Conservation (phyloP, 2,797 vertebrate species). For the Periparus ater region DNA sequence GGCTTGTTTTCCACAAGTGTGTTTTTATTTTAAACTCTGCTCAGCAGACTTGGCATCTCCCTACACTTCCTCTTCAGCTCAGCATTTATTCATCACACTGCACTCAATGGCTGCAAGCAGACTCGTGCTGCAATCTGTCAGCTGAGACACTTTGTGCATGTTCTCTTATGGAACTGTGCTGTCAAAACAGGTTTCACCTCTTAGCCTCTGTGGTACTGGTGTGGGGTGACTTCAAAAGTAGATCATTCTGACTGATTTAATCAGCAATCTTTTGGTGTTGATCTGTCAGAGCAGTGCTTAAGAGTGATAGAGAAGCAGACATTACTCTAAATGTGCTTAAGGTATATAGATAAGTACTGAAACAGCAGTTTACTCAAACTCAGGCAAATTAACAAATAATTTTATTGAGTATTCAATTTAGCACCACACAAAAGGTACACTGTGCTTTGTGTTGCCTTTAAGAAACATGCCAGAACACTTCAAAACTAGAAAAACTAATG, state of each 20-base stretch:
- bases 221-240: neutral
- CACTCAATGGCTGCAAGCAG: neutral
- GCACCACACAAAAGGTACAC: slow-evolving; percentile 55
- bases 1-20: neutral
- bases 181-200: neutral
- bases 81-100: neutral
- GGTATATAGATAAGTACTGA: neutral
- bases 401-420: slow-evolving; percentile 49
- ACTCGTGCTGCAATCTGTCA: neutral
- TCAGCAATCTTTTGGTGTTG: neutral
- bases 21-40: neutral
- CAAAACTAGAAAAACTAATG: slow-evolving; percentile 27
- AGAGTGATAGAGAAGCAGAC: neutral
- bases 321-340: neutral
- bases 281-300: neutral
- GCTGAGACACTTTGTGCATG: neutral
- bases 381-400: slow-evolving; percentile 32
- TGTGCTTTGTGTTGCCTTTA: slow-evolving; percentile 43
- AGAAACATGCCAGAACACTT: slow-evolving; percentile 24
- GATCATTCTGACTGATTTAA: neutral
- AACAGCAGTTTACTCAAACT: neutral
- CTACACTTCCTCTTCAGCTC: neutral
- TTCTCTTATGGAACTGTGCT: neutral
- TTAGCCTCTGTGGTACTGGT: neutral
- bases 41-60: neutral